Percentiles rank a stretch among this genome's conserved stretches.
Conservation (phyloP, 1,140 invertebrate genomes). For the Bradysia coprophila region DNA sequence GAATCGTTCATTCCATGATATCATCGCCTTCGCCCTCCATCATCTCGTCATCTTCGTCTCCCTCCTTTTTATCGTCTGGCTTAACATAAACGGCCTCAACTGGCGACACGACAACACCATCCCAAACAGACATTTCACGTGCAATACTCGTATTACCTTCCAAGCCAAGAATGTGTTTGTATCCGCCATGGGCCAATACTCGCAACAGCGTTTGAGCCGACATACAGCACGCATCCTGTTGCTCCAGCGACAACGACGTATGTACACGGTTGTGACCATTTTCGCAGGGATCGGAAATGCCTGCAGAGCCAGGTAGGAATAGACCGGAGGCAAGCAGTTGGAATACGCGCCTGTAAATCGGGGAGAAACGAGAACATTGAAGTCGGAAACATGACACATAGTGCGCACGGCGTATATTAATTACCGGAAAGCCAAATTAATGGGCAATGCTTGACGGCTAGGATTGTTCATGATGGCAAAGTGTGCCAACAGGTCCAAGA, state of each 20-base stretch:
- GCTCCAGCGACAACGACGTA: slow-evolving; percentile 78
- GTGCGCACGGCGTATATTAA: no score
- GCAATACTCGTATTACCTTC: slow-evolving; percentile 51
- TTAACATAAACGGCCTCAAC: slow-evolving; percentile 76
- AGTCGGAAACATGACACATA: background rate
- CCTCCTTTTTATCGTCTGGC: slow-evolving; percentile 29
- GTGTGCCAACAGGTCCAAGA: slow-evolving; percentile 88
- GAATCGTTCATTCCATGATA: slow-evolving; percentile 4
- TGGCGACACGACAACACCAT: slow-evolving; percentile 84
- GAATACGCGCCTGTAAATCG: slow-evolving; percentile 46
- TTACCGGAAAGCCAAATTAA: slow-evolving; percentile 68
- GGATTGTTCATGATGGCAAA: slow-evolving; percentile 96
- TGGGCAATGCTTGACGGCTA: slow-evolving; percentile 73
- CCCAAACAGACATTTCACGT: slow-evolving; percentile 79
- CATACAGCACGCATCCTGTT: slow-evolving; percentile 85
- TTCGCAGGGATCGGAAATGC: slow-evolving; percentile 88
- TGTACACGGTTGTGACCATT: slow-evolving; percentile 76
- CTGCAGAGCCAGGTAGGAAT: slow-evolving; percentile 87
- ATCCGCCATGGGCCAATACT: slow-evolving; percentile 80
- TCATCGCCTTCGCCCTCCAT: slow-evolving; percentile 28
- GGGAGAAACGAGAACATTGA: background rate
- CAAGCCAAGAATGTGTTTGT: slow-evolving; percentile 70
- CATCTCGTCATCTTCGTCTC: slow-evolving; percentile 27
- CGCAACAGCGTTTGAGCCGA: slow-evolving; percentile 78
- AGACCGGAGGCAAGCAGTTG: slow-evolving; percentile 85